phyloP scores from a whole-genome alignment of 2,797 vertebrate species.

The Myotis findleyi region DNA sequence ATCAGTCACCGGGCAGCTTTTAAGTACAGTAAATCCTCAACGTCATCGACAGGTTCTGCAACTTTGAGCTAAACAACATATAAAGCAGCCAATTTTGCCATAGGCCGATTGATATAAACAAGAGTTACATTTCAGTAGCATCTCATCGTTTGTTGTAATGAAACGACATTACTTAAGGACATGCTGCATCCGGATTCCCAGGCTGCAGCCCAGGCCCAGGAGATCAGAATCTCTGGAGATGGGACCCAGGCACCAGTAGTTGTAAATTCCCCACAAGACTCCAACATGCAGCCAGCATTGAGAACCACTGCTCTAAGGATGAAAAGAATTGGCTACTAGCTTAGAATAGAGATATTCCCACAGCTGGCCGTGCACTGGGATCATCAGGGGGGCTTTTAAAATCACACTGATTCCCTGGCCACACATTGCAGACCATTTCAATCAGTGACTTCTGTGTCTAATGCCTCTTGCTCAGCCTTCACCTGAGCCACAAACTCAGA shows the following conservation, averaged over 20 bases:
- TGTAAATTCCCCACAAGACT: neutral
- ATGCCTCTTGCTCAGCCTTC: neutral
- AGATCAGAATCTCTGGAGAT: neutral
- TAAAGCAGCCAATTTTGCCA: neutral
- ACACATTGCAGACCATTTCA: neutral
- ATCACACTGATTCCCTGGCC: neutral
- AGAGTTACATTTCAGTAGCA: neutral
- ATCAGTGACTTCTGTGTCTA: neutral
- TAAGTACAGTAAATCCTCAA: neutral
- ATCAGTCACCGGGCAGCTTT: neutral
- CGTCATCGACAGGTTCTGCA: neutral
- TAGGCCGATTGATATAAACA: neutral
- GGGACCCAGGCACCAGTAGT: neutral
- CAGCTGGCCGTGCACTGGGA: neutral
- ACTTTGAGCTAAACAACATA: neutral
- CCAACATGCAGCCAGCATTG: neutral
- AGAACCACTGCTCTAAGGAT: slow-evolving; percentile 8
- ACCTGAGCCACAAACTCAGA: neutral
- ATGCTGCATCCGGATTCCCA: neutral
- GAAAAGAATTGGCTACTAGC: neutral
- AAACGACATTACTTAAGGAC: neutral
- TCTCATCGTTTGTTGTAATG: neutral
- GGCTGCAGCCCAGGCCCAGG: neutral
- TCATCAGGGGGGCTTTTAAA: neutral
- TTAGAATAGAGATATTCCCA: neutral